Conservation (phyloP, 2,888 invertebrate genomes). For the Melolontha melolontha region DNA sequence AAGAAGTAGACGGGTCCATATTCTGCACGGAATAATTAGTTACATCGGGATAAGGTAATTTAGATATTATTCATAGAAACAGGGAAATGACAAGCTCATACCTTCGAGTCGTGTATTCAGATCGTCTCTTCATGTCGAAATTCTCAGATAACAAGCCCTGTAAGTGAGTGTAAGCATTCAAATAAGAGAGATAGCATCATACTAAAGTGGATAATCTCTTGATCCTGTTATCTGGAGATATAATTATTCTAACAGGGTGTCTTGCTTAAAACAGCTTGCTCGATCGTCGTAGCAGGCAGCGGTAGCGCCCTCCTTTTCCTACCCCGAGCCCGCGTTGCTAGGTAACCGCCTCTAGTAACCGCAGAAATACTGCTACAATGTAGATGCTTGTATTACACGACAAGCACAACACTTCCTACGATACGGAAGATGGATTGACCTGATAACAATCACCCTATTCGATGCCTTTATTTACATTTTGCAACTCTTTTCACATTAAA, state of each 20-base stretch:
- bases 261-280: slow-evolving; percentile 67
- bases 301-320: slow-evolving; percentile 54
- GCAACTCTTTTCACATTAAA: slow-evolving; percentile 55
- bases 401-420: slow-evolving; percentile 64
- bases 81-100: slow-evolving; percentile 41
- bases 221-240: slow-evolving; percentile 67
- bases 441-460: slow-evolving; percentile 61
- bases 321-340: slow-evolving; percentile 60
- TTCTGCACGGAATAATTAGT: slow-evolving; percentile 40
- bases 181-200: slow-evolving; percentile 63
- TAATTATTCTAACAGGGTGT: slow-evolving; percentile 67
- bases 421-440: slow-evolving; percentile 63
- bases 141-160: slow-evolving; percentile 50
- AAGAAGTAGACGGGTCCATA: slow-evolving; percentile 42
- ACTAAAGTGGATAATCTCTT: slow-evolving; percentile 66
- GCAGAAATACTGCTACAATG: slow-evolving; percentile 67
- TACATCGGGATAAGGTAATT: slow-evolving; percentile 49
- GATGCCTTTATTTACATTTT: slow-evolving; percentile 55
- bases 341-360: slow-evolving; percentile 64
- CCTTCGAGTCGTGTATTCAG: slow-evolving; percentile 30
- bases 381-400: slow-evolving; percentile 67
- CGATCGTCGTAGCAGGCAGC: slow-evolving; percentile 56
- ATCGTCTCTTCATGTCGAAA: slow-evolving; percentile 54
- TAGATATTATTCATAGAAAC: slow-evolving; percentile 56
- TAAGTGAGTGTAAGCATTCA: slow-evolving; percentile 54